Evolutionary conservation across 1,140 invertebrate species (phyloP).

Genomic region (Atopsyche davidsoni): DNA sequence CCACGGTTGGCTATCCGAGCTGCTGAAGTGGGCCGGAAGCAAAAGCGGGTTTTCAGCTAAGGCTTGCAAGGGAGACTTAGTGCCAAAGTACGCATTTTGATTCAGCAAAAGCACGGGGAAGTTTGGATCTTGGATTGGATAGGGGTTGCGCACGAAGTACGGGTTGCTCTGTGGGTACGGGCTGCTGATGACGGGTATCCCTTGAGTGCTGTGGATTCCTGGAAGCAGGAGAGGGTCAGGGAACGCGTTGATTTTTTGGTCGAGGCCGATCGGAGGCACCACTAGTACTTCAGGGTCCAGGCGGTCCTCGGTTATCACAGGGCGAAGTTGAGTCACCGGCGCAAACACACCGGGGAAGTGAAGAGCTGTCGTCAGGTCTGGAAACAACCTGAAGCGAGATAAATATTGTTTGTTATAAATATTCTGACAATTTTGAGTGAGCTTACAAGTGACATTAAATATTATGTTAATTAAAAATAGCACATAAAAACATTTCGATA

Average conservation of each 20-base stretch:
- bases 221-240: slow-evolving; percentile 40
- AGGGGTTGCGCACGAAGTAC: slow-evolving; percentile 5
- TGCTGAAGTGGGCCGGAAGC: slow-evolving; percentile 7
- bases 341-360: slow-evolving; percentile 51
- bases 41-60: slow-evolving; percentile 2
- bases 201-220: slow-evolving; percentile 29
- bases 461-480: too few relatives aligned
- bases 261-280: slow-evolving; percentile 36
- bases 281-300: slow-evolving; percentile 33
- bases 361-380: slow-evolving; percentile 40
- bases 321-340: slow-evolving; percentile 41
- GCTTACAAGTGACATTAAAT: too few relatives aligned
- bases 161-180: slow-evolving; percentile 8
- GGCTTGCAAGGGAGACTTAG: not conserved
- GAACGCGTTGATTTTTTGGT: slow-evolving; percentile 34
- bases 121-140: slow-evolving; percentile 3
- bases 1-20: not conserved
- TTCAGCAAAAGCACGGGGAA: slow-evolving; percentile 11
- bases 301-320: slow-evolving; percentile 31
- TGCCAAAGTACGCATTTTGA: slow-evolving; percentile 4
- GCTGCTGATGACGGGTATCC: slow-evolving; percentile 35
- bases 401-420: too few relatives aligned
- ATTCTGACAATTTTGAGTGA: too few relatives aligned
- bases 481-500: too few relatives aligned
- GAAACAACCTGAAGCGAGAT: slow-evolving; percentile 13